Evolutionary conservation across 2,797 vertebrate species (phyloP).

Genomic region (Urophycis tenuis): DNA sequence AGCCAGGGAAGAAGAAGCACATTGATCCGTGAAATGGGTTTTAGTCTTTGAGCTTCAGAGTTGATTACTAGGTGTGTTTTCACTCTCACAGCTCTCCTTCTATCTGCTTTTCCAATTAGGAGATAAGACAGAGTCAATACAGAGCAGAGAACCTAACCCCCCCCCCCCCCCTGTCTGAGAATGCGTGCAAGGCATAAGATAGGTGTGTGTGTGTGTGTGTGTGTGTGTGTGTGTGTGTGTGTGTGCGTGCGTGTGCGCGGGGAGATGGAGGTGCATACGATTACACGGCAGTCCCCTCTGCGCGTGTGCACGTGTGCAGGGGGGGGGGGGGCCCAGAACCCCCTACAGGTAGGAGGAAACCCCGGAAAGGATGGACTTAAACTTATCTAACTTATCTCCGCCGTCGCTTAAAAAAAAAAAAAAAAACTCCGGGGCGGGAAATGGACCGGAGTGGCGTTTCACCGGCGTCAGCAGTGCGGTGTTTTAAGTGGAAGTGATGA

Average conservation of each 20-base stretch:
- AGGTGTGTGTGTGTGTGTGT: neutral
- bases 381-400: neutral
- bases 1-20: constrained; percentile 41
- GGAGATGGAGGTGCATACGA: neutral
- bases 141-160: constrained; percentile 16
- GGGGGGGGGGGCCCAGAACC: neutral
- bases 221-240: neutral
- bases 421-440: neutral
- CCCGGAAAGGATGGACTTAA: neutral
- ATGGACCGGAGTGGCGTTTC: neutral
- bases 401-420: neutral
- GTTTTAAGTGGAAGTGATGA: constrained; percentile 1
- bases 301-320: constrained; percentile 15
- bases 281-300: neutral
- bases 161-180: neutral
- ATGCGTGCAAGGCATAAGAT: neutral
- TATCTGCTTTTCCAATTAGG: constrained; percentile 75
- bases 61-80: constrained; percentile 74
- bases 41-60: constrained; percentile 64
- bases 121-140: constrained; percentile 74
- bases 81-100: constrained; percentile 57
- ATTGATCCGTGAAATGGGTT: constrained; percentile 76
- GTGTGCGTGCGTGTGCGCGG: constrained; percentile 15
- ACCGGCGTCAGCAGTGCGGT: neutral
- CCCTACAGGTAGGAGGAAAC: neutral